Evolutionary conservation across 2,888 invertebrate genomes (phyloP), one percentile per base, ranked within the genome.

Genomic region (Furcula furcula): DNA sequence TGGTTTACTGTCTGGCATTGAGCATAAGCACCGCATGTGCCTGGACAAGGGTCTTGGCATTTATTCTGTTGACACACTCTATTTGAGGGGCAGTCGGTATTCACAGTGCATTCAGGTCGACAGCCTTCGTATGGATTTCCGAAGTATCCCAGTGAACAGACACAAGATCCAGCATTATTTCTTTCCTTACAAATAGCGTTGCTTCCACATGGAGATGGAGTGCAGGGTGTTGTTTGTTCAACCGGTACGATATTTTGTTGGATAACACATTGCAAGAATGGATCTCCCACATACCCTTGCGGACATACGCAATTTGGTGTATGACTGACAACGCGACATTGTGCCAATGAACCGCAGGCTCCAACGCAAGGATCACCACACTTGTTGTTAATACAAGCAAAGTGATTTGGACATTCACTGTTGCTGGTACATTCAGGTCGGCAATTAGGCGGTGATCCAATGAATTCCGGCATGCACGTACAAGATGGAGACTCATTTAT

Each of bases 21-120:
- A 7, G 95, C 93, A 65, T 94, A 94, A 52, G 88, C 85, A 9
- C 93, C 94, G 66, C 95, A 95, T 29, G 93, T 92, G 16, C 94
- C 94, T 0, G 92, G 92, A 59, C 95, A 95, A 5, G 95, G 94
- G 70, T 94, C 92, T 54, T 89, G 85, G 61, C 95, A 95, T 76
- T 94, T 94, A 61, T 93, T 93, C 68, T 92, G 91, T 36, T 93
- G 90, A 54, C 95, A 95, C 11, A 94, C 92, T 66, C 89, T 91
- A 63, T 93, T 92, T 3, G 93, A 91, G 1, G 92, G 83, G 67
- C 95, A 95, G 58, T 94, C 94, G 1, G 93, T 92, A 63, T 93
- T 94, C 11, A 94, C 81, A 0, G 92, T 88, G 65, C 95, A 95
- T 78, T 95, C 94, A 11, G 94, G 94, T 46, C 93, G 88, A 68